phyloP scores from a whole-genome alignment of 2,888 invertebrate genomes.

The Trichacis sp. region DNA sequence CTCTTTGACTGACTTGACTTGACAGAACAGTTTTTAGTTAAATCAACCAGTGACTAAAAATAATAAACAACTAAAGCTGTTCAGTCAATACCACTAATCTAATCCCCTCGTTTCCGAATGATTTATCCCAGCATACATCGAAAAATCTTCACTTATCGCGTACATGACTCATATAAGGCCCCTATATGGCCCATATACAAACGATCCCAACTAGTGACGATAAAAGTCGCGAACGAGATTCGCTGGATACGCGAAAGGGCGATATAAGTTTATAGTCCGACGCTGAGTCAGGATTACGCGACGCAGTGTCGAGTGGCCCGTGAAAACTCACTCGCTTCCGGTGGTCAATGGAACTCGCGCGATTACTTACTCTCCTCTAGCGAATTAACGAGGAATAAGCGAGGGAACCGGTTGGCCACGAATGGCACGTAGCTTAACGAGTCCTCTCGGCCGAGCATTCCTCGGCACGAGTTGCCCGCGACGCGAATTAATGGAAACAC shows the following conservation, averaged over 20 bases:
- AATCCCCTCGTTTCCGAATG: too few relatives aligned
- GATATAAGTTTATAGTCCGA: constrained; percentile 7
- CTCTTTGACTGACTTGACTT: too few relatives aligned
- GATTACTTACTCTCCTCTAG: constrained; percentile 53
- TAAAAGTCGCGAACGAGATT: too few relatives aligned
- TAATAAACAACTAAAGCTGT: too few relatives aligned
- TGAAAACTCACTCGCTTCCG: constrained; percentile 41
- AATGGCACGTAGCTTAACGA: constrained; percentile 58
- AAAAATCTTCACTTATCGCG: too few relatives aligned
- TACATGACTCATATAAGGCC: too few relatives aligned
- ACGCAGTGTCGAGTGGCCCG: constrained; percentile 46
- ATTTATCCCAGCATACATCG: too few relatives aligned
- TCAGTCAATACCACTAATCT: too few relatives aligned
- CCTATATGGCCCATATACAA: too few relatives aligned
- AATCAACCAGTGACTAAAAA: too few relatives aligned
- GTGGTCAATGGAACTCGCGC: constrained; percentile 51
- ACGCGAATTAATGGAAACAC: constrained; percentile 65
- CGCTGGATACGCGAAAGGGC: constrained; percentile 8
- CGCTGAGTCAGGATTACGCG: constrained; percentile 33
- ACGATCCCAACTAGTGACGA: not conserved
- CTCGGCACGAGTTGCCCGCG: constrained; percentile 58
- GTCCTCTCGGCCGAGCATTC: constrained; percentile 57
- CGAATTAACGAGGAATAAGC: constrained; percentile 63
- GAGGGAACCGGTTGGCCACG: constrained; percentile 61
- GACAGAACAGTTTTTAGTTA: too few relatives aligned